Conservation (phyloP, 2,888 invertebrate genomes). For the Drosophila leonis region DNA sequence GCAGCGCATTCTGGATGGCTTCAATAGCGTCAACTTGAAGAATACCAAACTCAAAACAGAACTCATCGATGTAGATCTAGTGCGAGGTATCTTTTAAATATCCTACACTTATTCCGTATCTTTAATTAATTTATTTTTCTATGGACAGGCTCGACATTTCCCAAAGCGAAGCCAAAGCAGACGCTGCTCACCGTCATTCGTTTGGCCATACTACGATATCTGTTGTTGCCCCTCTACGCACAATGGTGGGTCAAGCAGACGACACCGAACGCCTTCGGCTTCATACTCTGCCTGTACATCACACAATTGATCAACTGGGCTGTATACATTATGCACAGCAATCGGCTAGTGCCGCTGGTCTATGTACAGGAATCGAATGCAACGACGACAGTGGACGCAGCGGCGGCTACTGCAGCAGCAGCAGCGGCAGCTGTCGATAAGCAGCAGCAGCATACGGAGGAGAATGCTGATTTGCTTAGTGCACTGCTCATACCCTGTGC, state of each 20-base stretch:
- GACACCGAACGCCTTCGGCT: constrained; percentile 90
- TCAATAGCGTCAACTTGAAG: constrained; percentile 92
- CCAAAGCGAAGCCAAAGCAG: constrained; percentile 97
- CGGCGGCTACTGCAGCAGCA: not conserved
- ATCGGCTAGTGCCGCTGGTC: constrained; percentile 59
- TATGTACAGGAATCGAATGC: constrained; percentile 44
- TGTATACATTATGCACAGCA: constrained; percentile 84
- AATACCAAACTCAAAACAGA: constrained; percentile 94
- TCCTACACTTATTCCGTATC: not conserved
- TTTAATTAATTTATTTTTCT: not conserved
- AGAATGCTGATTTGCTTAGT: constrained; percentile 87
- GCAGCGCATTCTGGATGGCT: constrained; percentile 94
- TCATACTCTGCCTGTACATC: constrained; percentile 92
- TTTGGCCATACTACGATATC: constrained; percentile 92
- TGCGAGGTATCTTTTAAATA: constrained; percentile 89
- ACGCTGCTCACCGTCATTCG: constrained; percentile 94
- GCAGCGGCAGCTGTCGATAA: constrained; percentile 10
- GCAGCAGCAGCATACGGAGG: constrained; percentile 55
- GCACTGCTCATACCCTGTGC: constrained; percentile 91
- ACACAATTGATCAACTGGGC: constrained; percentile 88
- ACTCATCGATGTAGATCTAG: constrained; percentile 97
- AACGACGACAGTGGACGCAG: constrained; percentile 15
- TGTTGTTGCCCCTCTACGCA: constrained; percentile 93
- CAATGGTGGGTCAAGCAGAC: constrained; percentile 97
- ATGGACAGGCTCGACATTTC: constrained; percentile 94